Evolutionary conservation across 2,888 invertebrate species (phyloP), one percentile per base, ranked within the genome.

Genomic region (Calameuta filiformis): DNA sequence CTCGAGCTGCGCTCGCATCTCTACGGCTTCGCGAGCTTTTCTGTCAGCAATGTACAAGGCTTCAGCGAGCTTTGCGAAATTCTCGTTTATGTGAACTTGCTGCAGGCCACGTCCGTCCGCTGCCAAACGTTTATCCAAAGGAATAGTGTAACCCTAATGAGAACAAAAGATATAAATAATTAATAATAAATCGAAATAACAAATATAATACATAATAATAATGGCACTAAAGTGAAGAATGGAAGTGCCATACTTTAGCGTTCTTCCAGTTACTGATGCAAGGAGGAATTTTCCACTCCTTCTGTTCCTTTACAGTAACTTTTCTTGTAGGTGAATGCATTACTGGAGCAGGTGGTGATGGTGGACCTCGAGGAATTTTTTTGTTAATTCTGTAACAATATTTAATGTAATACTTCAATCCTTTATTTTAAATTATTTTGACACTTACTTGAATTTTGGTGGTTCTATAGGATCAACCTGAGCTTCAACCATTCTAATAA

Each of bases 251-350:
- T 94, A 96, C 95, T 92, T 98, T 99, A 6, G 99, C 97, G 92
- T 99, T 99, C 93, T 99, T 99, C 99, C 99, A 99, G 90, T 99
- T 99, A 0, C 98, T 98, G 83, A 99, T 99, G 87, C 99, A 99
- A 0, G 99, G 99, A 11, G 99, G 99, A 84, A 97, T 97, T 92
- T 99, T 99, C 99, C 99, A 99, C 91, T 99, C 99, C 81, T 98
- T 96, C 90, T 99, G 99, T 90, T 99, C 99, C 90, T 99, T 99
- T 0, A 99, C 99, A 3, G 99, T 98, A 0, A 98, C 98, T 90
- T 99, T 96, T 77, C 99, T 94, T 0, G 99, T 98, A 0, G 99
- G 99, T 0, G 99, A 99, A 92, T 99, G 99, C 92, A 99, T 94
- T 15, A 99, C 99, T 1, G 99, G 99, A 11, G 99, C 99, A 31